A percentile compares a stretch with the other conserved stretches of the same genome.
phyloP scores from a whole-genome alignment of 2,797 vertebrate genomes.

The Scolopax bukidnonensis region DNA sequence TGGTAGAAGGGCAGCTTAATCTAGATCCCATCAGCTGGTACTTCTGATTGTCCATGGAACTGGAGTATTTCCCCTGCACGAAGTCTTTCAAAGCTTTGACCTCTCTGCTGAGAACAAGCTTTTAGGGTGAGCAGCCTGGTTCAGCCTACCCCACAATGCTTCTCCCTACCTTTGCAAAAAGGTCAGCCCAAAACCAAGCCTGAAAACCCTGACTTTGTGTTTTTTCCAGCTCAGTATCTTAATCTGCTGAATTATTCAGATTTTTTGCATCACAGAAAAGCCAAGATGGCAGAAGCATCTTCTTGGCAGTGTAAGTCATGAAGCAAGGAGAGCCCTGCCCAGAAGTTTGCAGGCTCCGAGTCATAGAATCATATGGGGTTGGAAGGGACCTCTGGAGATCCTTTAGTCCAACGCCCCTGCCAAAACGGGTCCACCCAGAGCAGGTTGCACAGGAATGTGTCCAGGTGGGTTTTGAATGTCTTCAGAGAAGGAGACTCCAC shows the following conservation, averaged over 20 bases:
- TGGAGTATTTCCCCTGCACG: background rate
- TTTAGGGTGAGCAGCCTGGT: background rate
- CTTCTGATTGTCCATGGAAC: background rate
- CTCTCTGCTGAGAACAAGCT: background rate
- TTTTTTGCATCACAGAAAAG: slow-evolving; percentile 19
- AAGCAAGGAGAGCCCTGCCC: background rate
- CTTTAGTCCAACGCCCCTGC: too few relatives aligned
- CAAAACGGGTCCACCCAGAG: too few relatives aligned
- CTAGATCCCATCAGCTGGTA: background rate
- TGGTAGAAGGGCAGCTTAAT: background rate
- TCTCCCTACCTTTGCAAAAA: background rate
- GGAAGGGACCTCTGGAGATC: too few relatives aligned
- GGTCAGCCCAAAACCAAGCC: background rate
- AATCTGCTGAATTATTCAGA: slow-evolving; percentile 20
- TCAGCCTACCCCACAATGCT: background rate
- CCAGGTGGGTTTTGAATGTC: too few relatives aligned
- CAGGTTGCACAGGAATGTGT: too few relatives aligned
- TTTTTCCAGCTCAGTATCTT: background rate
- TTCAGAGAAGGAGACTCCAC: too few relatives aligned
- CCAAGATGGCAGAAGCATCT: background rate
- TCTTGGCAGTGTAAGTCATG: background rate
- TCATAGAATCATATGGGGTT: background rate
- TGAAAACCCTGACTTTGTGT: background rate
- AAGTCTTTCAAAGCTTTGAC: background rate
- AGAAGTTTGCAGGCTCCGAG: background rate